Percentiles rank a stretch among this genome's conserved stretches.
Evolutionary conservation across 1,140 invertebrate species (phyloP).

Genomic region (Drosophila melanica): DNA sequence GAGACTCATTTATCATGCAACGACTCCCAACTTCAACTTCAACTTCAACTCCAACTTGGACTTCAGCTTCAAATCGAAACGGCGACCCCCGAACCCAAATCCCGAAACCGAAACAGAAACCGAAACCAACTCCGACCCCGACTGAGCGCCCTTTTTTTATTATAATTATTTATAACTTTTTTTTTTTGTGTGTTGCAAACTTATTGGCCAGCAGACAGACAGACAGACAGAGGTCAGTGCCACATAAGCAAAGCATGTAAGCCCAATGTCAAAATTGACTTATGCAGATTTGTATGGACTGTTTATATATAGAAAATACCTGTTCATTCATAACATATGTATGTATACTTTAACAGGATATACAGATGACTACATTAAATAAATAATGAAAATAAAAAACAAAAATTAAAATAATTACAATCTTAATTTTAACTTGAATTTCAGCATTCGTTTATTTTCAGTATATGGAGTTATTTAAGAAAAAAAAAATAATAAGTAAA

Average conservation of each 20-base stretch:
- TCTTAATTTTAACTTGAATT: no score
- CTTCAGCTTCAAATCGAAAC: slow-evolving; percentile 8
- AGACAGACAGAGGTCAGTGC: not conserved
- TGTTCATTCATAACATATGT: no score
- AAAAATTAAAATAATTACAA: no score
- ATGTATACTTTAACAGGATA: no score
- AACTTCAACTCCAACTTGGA: not conserved
- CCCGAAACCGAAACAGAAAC: no score
- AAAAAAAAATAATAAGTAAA: no score
- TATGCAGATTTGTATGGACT: slow-evolving; percentile 34
- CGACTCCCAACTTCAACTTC: slow-evolving; percentile 3
- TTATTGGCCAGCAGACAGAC: slow-evolving; percentile 32
- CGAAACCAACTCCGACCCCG: slow-evolving; percentile 15
- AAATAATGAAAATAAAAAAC: no score
- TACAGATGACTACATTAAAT: no score
- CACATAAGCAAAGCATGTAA: slow-evolving; percentile 10
- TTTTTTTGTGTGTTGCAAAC: slow-evolving; percentile 18
- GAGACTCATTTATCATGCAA: slow-evolving; percentile 63
- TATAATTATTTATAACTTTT: not conserved
- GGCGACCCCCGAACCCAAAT: slow-evolving; percentile 1
- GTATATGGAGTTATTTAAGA: no score
- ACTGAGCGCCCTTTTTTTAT: not conserved
- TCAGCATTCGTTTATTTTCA: no score
- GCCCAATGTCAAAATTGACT: slow-evolving; percentile 14
- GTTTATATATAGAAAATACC: no score